These are phyloP conservation scores for Bettongia penicillata DNA, from an alignment of 2,113 vertebrate genomes.

Conservation along the genomic window DNA sequence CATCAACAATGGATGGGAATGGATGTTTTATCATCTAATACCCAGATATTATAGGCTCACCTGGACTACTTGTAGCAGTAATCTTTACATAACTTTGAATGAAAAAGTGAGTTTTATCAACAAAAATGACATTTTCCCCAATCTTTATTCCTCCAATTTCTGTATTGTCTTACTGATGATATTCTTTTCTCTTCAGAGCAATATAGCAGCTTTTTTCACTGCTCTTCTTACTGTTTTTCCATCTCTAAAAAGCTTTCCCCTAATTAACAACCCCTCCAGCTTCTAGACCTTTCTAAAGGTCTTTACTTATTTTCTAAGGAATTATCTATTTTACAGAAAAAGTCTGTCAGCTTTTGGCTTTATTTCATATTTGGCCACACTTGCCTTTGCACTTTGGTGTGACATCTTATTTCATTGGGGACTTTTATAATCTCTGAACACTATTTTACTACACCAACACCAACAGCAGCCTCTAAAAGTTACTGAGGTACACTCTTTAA, in stretches of 20 bases:
- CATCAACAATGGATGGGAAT: not conserved
- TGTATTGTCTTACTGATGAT: not conserved
- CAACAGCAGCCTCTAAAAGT: not conserved
- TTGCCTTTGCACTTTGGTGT: not conserved
- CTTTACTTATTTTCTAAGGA: not conserved
- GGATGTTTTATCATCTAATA: not conserved
- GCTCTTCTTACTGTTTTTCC: not conserved
- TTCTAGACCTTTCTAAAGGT: not conserved
- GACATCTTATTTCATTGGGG: not conserved
- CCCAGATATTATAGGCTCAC: not conserved
- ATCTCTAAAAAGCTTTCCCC: not conserved
- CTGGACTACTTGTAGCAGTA: not conserved
- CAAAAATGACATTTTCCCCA: not conserved
- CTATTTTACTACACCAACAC: not conserved
- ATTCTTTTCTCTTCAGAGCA: not conserved
- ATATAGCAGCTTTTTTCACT: not conserved
- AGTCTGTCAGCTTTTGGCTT: not conserved
- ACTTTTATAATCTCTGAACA: not conserved
- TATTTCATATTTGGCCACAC: not conserved
- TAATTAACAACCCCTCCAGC: not conserved
- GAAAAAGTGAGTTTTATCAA: not conserved
- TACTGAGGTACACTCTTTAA: not conserved
- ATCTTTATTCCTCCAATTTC: not conserved
- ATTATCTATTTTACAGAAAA: not conserved
- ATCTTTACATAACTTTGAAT: not conserved